Base-by-base conservation (phyloP, 1,140 invertebrate genomes). In the Steinernema feltiae region DNA sequence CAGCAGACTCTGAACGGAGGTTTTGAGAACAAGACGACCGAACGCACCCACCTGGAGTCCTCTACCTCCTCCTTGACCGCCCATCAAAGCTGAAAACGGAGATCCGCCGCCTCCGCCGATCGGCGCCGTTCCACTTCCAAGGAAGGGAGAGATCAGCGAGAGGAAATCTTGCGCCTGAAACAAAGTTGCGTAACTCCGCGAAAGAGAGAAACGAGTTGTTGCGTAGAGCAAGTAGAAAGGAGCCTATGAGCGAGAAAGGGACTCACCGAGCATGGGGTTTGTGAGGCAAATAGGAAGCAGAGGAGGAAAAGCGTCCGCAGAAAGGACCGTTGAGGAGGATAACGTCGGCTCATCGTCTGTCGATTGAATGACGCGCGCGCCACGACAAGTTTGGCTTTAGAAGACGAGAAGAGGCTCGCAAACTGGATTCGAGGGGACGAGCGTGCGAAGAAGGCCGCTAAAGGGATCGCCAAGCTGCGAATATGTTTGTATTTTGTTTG, bases 141-240 rank as follows among this genome's bases (percentile, higher is more conserved):
- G 24, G 32, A 75, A 71, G 18, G 74, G 74, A 21, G 69, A 70
- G 74, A 75, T 48, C 69, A 75, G 17, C 3, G 74, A 70, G 30
- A 75, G 29, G 69, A 75, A 75, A 32, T 75, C 74, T 75, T 75
- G 74, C 12, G 74, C 74, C 74, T 75, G 69, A 30, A 74, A 48
- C 29, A 30, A 75, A 70, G 3, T 17, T 63, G 53, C 53, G 41
- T 46, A 46, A 46, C n/a, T 46, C n/a, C 41, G 41, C 7, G n/a
- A n/a, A 41, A 18, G 35, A 41, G 35, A 17, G 53, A 27, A 63
- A 63, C 24, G 12, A 63, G 24, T 63, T 63, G 7, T n/a, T 7
- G n/a, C 41, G 41, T n/a, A 46, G n/a, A n/a, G n/a, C n/a, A n/a
- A n/a, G n/a, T n/a, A n/a, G n/a, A n/a, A n/a, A n/a, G n/a, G n/a